Evolutionary conservation across 2,888 invertebrate species (phyloP), one percentile per base, ranked within the genome.

Genomic region (Drosophila subquinaria): DNA sequence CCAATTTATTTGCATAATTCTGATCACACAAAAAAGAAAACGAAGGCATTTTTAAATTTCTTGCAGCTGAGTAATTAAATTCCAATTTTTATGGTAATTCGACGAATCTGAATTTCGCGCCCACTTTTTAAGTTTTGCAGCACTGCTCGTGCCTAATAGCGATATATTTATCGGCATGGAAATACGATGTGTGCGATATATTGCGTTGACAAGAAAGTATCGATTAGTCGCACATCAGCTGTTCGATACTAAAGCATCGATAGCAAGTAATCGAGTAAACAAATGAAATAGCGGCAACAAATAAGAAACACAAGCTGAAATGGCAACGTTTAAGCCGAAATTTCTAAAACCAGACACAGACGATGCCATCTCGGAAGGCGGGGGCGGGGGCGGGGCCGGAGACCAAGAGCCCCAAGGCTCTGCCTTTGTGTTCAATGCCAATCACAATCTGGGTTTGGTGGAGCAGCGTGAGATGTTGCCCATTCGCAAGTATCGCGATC

Each of bases 401-500:
- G 57, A 60, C 4, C 40, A 69, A 11, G 89, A 84, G 13, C 64
- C 70, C 1, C 79, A 73, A 20, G 17, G 52, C 3, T 76, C 96
- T 0, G 94, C 94, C 65, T 97, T 97, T 92, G 94, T 97, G 0
- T 98, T 96, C 92, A 99, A 99, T 92, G 95, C 97, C 3, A 95
- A 97, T 92, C 95, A 96, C 69, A 96, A 97, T 42, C 94, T 98
- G 66, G 96, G 97, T 0, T 93, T 98, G 66, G 95, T 96, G 74
- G 95, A 96, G 55, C 98, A 99, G 92, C 94, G 98, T 38, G 96
- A 97, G 89, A 94, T 95, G 88, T 93, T 99, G 62, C 98, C 98
- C 0, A 97, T 98, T 73, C 97, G 96, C 90, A 96, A 96, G 91
- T 95, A 96, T 82, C 94, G 96, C 66, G 96, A 96, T 90, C 97